phyloP scores from a whole-genome alignment of 2,888 invertebrate species.

The Leptinotarsa peninsularis region DNA sequence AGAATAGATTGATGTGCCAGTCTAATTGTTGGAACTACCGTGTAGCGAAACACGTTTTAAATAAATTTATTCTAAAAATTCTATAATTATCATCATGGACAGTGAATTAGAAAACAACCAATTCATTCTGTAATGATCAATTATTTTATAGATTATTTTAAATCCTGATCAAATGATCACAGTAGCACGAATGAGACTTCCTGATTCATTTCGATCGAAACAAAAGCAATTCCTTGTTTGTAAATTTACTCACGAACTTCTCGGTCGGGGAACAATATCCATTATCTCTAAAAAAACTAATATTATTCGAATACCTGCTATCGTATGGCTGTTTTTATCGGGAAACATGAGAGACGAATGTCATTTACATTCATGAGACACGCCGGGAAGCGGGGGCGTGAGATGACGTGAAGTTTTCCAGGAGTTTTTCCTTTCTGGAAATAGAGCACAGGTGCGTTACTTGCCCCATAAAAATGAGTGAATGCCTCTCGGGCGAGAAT shows the following conservation, averaged over 20 bases:
- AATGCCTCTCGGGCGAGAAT: conserved; percentile 10
- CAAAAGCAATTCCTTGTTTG: background rate
- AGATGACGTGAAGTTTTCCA: background rate
- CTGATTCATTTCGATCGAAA: background rate
- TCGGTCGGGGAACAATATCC: background rate
- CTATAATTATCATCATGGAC: too few relatives aligned
- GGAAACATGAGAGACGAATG: background rate
- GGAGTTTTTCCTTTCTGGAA: background rate
- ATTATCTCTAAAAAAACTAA: background rate
- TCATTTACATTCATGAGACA: conserved; percentile 16
- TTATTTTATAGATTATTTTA: too few relatives aligned
- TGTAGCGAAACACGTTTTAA: too few relatives aligned
- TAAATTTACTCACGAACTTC: background rate
- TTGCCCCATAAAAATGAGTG: conserved; percentile 2
- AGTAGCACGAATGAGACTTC: too few relatives aligned
- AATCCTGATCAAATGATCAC: too few relatives aligned
- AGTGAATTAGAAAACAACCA: too few relatives aligned
- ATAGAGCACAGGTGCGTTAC: conserved; percentile 2
- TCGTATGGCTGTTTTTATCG: background rate
- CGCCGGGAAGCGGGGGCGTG: background rate
- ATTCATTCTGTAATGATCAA: too few relatives aligned
- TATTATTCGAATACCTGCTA: conserved; percentile 11
- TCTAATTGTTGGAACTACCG: too few relatives aligned
- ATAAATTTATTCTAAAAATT: too few relatives aligned
- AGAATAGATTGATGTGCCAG: too few relatives aligned